Evolutionary conservation across 2,888 invertebrate species (phyloP).

Genomic region (Phanerotoma sp.): DNA sequence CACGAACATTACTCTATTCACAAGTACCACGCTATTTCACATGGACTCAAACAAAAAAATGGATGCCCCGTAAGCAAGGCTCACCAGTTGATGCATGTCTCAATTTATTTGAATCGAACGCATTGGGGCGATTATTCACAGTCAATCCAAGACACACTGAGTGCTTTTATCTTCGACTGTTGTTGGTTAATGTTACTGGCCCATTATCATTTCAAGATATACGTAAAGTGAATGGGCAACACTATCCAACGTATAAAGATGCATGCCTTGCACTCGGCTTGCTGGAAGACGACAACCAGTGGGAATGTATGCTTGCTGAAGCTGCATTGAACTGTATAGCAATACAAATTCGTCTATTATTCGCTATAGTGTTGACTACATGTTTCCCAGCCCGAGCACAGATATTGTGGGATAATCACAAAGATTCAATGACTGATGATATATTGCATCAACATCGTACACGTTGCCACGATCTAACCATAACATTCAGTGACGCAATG

Average conservation of each 20-base stretch:
- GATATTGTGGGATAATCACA: conserved; percentile 26
- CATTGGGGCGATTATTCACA: conserved; percentile 13
- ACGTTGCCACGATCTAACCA: conserved; percentile 30
- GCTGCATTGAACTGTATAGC: conserved; percentile 33
- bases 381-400: conserved; percentile 38
- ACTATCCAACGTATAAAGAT: conserved; percentile 20
- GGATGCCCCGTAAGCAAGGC: conserved; percentile 23
- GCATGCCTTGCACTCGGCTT: conserved; percentile 25
- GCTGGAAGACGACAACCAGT: conserved; percentile 34
- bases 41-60: conserved; percentile 25
- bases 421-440: conserved; percentile 41
- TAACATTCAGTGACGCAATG: conserved; percentile 35
- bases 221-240: conserved; percentile 7
- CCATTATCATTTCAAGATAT: conserved; percentile 18
- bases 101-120: conserved; percentile 6
- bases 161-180: conserved; percentile 17
- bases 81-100: conserved; percentile 7
- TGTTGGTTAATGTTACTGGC: conserved; percentile 13
- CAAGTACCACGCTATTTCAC: conserved; percentile 20
- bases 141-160: conserved; percentile 20
- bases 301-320: conserved; percentile 30
- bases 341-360: conserved; percentile 41
- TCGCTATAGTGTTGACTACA: conserved; percentile 43
- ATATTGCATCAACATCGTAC: conserved; percentile 40
- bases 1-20: conserved; percentile 27